Evolutionary conservation across 2,113 vertebrate genomes (phyloP), one percentile per base, ranked within the genome.

Genomic region (Ptilonorhynchus violaceus): DNA sequence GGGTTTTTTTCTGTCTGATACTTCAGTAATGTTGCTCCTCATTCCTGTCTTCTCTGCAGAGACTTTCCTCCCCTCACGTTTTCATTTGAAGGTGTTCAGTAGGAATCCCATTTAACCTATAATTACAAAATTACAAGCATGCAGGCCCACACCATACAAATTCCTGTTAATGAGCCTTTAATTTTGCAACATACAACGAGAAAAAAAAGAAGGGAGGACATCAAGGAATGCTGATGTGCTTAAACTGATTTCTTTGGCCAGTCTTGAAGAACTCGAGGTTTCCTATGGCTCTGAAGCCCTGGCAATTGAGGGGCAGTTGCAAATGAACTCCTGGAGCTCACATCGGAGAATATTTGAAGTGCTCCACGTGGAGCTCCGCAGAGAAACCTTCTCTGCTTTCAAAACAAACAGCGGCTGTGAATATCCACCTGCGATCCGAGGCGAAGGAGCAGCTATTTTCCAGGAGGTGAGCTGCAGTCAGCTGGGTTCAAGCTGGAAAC

Each of bases 381-480:
- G 70, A 79, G 85, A 88, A 96, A 91, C 42, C 53, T 53, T 85
- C 53, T 89, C 78, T 79, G 50, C 74, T 95, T 94, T 95, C 81
- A 89, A 88, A 96, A 88, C 58, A 97, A 96, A 93, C 30, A 85
- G 15, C 37, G 75, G 17, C 90, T 78, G 55, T 52, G n/a, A 78
- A 35, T 85, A 76, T 82, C 66, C 49, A 78, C 84, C 31, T 88
- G 58, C 91, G 89, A 94, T 95, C 13, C 62, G 56, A 91, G 77
- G 60, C 35, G 78, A 91, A 89, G 60, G 31, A 84, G 50, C 47
- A 77, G 60, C 33, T 92, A 13, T 85, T 66, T 92, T 91, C 80
- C 84, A 64, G 30, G 44, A 70, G 44, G 64, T 81, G 60, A 93
- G 75, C 35, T 78, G 52, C 89, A 87, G 56, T 91, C 91, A 44